A percentile compares a stretch with the other conserved stretches of the same genome.
Evolutionary conservation across 2,113 vertebrate species (phyloP).

Genomic region (Sciurus niger): DNA sequence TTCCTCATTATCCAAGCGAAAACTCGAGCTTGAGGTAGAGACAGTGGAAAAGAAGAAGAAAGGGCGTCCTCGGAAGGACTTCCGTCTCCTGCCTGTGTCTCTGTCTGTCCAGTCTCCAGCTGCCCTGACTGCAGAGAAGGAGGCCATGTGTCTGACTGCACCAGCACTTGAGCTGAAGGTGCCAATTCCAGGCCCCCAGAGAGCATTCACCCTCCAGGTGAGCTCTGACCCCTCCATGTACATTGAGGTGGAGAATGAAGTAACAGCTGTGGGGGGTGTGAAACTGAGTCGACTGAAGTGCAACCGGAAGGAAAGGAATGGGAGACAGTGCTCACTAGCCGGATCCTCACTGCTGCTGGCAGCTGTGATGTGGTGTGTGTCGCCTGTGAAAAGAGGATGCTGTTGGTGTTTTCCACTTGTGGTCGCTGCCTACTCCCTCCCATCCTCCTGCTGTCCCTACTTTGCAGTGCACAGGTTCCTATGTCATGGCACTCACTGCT

Average conservation of each 20-base stretch:
- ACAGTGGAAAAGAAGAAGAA: conserved; percentile 98
- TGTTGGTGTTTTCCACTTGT: too few relatives aligned
- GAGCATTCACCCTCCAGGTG: conserved; percentile 95
- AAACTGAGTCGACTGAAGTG: conserved; percentile 96
- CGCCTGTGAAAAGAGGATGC: too few relatives aligned
- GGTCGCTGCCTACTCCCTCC: too few relatives aligned
- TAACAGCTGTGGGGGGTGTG: conserved; percentile 91
- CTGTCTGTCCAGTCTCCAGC: conserved; percentile 93
- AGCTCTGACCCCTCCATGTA: conserved; percentile 95
- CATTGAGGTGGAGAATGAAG: conserved; percentile 97
- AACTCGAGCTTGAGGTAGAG: conserved; percentile 93
- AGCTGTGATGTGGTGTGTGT: too few relatives aligned
- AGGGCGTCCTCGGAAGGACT: conserved; percentile 96
- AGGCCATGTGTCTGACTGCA: conserved; percentile 89
- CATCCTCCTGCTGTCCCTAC: too few relatives aligned
- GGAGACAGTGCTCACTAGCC: conserved; percentile 95
- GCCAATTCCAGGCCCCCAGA: conserved; percentile 93
- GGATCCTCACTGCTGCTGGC: conserved; percentile 94
- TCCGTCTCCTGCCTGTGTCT: conserved; percentile 91
- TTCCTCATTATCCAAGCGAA: conserved; percentile 92
- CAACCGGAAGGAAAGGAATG: conserved; percentile 95
- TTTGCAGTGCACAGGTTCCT: too few relatives aligned
- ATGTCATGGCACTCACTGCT: too few relatives aligned
- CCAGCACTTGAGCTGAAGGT: conserved; percentile 92
- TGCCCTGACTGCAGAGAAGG: conserved; percentile 91